Percentiles rank a stretch among this genome's conserved stretches.
Conservation (phyloP, 2,888 invertebrate species). For the Corbicula japonica region DNA sequence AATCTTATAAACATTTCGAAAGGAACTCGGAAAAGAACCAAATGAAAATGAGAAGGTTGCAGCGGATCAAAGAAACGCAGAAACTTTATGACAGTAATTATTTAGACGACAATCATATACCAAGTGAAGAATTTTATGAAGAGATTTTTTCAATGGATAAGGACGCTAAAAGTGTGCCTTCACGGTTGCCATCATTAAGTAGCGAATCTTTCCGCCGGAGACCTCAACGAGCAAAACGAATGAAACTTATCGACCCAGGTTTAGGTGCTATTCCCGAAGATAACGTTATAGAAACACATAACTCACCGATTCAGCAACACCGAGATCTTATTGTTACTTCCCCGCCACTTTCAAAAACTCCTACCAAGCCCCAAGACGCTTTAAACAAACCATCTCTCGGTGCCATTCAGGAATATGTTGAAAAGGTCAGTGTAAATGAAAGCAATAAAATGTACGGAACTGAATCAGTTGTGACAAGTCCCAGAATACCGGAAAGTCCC, state of each 20-base stretch:
- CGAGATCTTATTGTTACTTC: constrained; percentile 44
- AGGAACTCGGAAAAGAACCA: constrained; percentile 20
- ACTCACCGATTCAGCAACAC: constrained; percentile 1
- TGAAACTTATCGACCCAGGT: constrained; percentile 66
- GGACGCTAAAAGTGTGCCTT: background rate
- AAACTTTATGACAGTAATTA: background rate
- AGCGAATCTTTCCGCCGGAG: constrained; percentile 58
- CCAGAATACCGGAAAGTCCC: background rate
- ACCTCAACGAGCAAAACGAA: constrained; percentile 72
- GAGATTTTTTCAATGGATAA: constrained; percentile 42
- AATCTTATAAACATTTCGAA: constrained; percentile 40
- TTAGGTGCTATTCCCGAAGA: constrained; percentile 72
- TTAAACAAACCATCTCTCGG: constrained; percentile 1
- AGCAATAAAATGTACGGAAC: background rate
- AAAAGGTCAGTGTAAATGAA: background rate
- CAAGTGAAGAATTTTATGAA: constrained; percentile 39
- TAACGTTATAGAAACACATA: constrained; percentile 49
- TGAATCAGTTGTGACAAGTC: background rate
- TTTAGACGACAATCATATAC: constrained; percentile 2
- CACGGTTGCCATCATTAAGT: constrained; percentile 29
- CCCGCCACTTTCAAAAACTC: constrained; percentile 64
- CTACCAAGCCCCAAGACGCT: constrained; percentile 44
- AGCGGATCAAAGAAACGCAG: background rate
- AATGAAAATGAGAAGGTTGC: background rate
- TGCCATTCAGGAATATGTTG: constrained; percentile 16